phyloP scores from a whole-genome alignment of 1,140 invertebrate genomes.

The Drosophila simulans region DNA sequence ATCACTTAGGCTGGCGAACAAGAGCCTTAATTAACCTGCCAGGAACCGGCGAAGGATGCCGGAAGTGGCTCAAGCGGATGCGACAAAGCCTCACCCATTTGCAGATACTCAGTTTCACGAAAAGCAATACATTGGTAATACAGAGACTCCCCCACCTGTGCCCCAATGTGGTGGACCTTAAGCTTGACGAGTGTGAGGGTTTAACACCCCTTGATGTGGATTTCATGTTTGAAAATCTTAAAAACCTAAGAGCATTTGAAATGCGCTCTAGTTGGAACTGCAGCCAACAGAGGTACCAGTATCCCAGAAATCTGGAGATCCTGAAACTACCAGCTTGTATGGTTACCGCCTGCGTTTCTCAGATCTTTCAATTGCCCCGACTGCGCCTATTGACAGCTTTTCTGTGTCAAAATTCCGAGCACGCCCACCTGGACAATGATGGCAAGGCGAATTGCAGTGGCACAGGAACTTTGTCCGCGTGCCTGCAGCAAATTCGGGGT shows the following conservation, averaged over 20 bases:
- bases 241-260: constrained; percentile 35
- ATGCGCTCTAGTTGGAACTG: constrained; percentile 24
- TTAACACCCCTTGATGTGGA: constrained; percentile 24
- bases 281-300: not conserved
- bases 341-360: constrained; percentile 30
- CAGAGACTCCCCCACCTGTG: constrained; percentile 26
- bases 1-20: constrained; percentile 36
- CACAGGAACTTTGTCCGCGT: constrained; percentile 26
- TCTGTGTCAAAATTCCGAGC: constrained; percentile 40
- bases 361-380: constrained; percentile 52
- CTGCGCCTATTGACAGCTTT: constrained; percentile 62
- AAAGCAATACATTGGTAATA: constrained; percentile 25
- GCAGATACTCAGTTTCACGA: constrained; percentile 40
- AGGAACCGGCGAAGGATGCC: constrained; percentile 8
- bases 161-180: constrained; percentile 45
- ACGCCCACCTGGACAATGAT: constrained; percentile 29
- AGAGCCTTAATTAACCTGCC: constrained; percentile 48
- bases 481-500: not conserved
- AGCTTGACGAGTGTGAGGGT: constrained; percentile 15
- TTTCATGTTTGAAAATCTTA: constrained; percentile 24
- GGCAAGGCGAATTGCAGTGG: constrained; percentile 47
- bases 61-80: constrained; percentile 20
- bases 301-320: constrained; percentile 31
- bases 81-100: constrained; percentile 15
- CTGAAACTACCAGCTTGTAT: constrained; percentile 61